Evolutionary conservation across 2,113 vertebrate genomes (phyloP), one percentile per base, ranked within the genome.

Genomic region (Petrocephalus microphthalmus): DNA sequence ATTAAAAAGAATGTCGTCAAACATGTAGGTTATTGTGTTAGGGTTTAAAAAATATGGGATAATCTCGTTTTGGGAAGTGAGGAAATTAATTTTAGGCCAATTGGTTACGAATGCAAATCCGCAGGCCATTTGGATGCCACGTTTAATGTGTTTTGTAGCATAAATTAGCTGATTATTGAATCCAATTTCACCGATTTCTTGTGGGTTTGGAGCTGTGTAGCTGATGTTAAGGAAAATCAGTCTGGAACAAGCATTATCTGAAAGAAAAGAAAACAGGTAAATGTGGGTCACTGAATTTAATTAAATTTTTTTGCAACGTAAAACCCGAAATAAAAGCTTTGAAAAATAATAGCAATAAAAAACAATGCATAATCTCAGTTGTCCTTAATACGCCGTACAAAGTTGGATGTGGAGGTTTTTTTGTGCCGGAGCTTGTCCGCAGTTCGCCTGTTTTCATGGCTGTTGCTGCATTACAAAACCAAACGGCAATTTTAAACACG

Each of bases 1-100:
- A 85, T 52, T 85, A 85, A 67, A 88, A 67, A 71, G 53, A 85
- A 45, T 85, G n/a, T 29, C 20, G 60, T 88, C 45, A 45, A 85
- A 71, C 78, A 42, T 60, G 25, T 20, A 85, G 15, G 15, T 85
- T 53, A 85, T 64, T 67, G 49, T 84, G 82, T 85, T 37, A 64
- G n/a, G 45, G 81, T 47, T 20, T 67, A 37, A 67, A 67, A 60
- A 51, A 85, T 85, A 45, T 37, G 15, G n/a, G 17, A 53, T 49
- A 51, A 84, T 88, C 87, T 84, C 2, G 37, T 74, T 87, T 67
- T 74, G 45, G 64, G n/a, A 74, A 51, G 45, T 84, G 78, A 60
- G 37, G 42, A 57, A 88, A 84, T 84, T 60, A 57, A 51, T n/a
- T 85, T 25, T 81, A 52, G 78, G 20, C 74, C 53, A 88, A 84